Base-by-base conservation (phyloP, 2,113 vertebrate genomes). In the Mohoua ochrocephala region DNA sequence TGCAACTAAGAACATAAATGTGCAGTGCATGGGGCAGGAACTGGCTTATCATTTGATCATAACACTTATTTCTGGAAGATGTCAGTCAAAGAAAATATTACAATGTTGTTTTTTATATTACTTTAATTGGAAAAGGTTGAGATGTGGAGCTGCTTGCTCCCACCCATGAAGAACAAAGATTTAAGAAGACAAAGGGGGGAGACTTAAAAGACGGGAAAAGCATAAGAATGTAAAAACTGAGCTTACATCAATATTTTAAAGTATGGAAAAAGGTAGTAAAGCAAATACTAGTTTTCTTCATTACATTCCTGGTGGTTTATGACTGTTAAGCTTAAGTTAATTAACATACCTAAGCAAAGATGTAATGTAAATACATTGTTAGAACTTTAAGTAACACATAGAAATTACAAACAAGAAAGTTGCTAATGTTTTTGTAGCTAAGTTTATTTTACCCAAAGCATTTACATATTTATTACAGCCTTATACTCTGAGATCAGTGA, bases 231-330 rank as follows among this genome's bases (percentile, higher is more conserved):
- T 87, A 94, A 95, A 97, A 96, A 68, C 35, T 60, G 83, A 95
- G 91, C 92, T 96, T 92, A 91, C 83, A 92, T 89, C 77, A 93
- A 91, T 96, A 91, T 93, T 93, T 91, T 83, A 84, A 96, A 95
- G 86, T 87, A 96, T 84, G 93, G 92, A 82, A 89, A 94, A 95
- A 93, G 49, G 88, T 93, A 91, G 76, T 89, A 96, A 96, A 95
- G 79, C 76, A 94, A 97, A 93, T 94, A 92, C 71, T 80, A 92
- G 71, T 96, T 95, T 97, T 96, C 85, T 95, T 94, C 90, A 68
- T 84, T 93, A 71, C 93, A 95, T 97, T 96, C 95, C 96, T 97
- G 56, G 92, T 93, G 96, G 96, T 96, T 97, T 97, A 94, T 97
- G 95, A 95, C 92, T 96, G 88, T 96, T 95, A 95, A 96, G 94